Evolutionary conservation across 2,113 vertebrate genomes (phyloP), one percentile per base, ranked within the genome.

Genomic region (Rousettus leschenaultii): DNA sequence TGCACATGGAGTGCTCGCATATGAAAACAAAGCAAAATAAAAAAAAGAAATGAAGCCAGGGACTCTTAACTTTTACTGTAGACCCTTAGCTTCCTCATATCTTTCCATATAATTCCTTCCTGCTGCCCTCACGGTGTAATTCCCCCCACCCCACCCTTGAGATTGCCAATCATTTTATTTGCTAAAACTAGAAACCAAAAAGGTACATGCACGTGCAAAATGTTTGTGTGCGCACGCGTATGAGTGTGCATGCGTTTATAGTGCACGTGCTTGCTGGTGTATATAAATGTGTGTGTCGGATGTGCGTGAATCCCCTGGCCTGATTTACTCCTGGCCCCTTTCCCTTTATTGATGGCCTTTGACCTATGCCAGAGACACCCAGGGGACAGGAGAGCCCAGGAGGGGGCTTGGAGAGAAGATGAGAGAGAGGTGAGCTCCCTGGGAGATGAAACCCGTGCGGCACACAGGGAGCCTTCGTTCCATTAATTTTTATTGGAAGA

Each of bases 401-500:
- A 79, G 89, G 88, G 63, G 92, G n/a, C 86, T 94, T 74, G 78
- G 90, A 70, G 86, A 94, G 86, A 86, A 93, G 82, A 55, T 0
- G 2, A 13, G 53, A 86, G 78, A 83, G 88, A 86, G 33, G 33
- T n/a, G 61, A 89, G 63, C 85, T 97, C 63, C 95, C 78, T 53
- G 11, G 94, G 96, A 97, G 92, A 88, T 70, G 59, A 85, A 86
- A 59, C 91, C 92, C 63, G n/a, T 28, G 78, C 48, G 24, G 73
- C 66, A 61, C 90, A 74, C 84, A 78, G 89, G 86, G 84, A 59
- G 92, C 33, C 68, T 96, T 96, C 83, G 88, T 97, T 95, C 96
- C 96, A 97, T 98, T 97, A 97, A 77, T 86, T 97, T 97, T 98
- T 97, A 97, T 77, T 91, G 96, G 93, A 83, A 94, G 88, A 94